Conservation (phyloP, 1,140 invertebrate genomes). For the Drosophila lowei region DNA sequence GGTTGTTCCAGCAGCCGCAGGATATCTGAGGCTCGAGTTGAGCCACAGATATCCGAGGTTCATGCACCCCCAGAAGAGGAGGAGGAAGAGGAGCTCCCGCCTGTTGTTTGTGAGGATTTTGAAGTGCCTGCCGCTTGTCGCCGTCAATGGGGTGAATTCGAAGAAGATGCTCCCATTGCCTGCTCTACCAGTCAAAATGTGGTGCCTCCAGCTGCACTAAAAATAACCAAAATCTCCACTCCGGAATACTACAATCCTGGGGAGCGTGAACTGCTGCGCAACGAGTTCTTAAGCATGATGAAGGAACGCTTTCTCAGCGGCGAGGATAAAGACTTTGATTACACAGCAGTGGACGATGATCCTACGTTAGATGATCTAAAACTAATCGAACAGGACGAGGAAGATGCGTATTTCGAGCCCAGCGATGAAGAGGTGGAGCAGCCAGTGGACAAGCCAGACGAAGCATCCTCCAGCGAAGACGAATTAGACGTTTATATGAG, state of each 20-base stretch:
- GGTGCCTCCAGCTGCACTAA: slow-evolving; percentile 56
- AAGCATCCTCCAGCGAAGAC: slow-evolving; percentile 84
- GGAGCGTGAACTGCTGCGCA: slow-evolving; percentile 87
- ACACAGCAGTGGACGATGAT: slow-evolving; percentile 90
- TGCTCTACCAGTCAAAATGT: slow-evolving; percentile 64
- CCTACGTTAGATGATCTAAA: slow-evolving; percentile 91
- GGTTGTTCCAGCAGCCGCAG: no score
- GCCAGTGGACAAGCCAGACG: neutral
- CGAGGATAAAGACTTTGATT: slow-evolving; percentile 90
- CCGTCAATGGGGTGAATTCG: slow-evolving; percentile 69
- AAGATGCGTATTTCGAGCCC: slow-evolving; percentile 95
- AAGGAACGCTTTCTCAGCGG: slow-evolving; percentile 93
- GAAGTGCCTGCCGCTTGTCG: slow-evolving; percentile 66
- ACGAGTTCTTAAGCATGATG: slow-evolving; percentile 95
- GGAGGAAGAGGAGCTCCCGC: neutral
- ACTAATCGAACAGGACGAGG: slow-evolving; percentile 88
- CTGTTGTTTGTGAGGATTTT: slow-evolving; percentile 19
- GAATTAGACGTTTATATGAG: slow-evolving; percentile 90
- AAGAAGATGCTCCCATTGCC: slow-evolving; percentile 63
- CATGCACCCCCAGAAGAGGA: neutral
- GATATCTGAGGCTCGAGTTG: no score
- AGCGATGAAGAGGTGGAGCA: slow-evolving; percentile 84
- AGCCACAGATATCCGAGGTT: no score
- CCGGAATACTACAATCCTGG: slow-evolving; percentile 78
- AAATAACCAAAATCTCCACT: slow-evolving; percentile 65